Evolutionary conservation across 2,888 invertebrate genomes (phyloP), one percentile per base, ranked within the genome.

Genomic region (Drosophila vallismaia): DNA sequence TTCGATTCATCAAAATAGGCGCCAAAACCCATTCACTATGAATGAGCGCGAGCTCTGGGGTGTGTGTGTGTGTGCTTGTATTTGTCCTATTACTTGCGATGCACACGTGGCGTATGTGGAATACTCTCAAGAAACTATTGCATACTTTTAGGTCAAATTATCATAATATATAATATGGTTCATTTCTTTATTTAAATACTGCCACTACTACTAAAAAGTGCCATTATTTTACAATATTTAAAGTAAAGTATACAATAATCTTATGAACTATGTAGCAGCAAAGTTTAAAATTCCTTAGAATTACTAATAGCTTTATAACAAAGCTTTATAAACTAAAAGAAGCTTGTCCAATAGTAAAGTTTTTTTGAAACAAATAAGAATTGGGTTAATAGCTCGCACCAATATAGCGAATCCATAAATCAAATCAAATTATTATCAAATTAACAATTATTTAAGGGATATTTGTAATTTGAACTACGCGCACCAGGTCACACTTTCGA

Each of bases 1-100:
- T 67, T 45, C 56, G 58, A 74, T 75, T 77, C 71, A 79, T 79
- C 70, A 70, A 81, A 88, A 76, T 73, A 80, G 80, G 80, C 80
- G 83, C 88, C 86, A 86, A 83, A 83, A 76, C 83, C 68, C 73
- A 76, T 45, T 49, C 36, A 68, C 42, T 67, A 49, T 71, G 44
- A 58, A 49, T 49, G 72, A 31, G 40, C 40, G 24, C 36, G 38
- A 31, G 55, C n/a, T 19, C 19, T 2, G 19, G 19, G 7, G 24
- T 19, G 6, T 14, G 31, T 44, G 63, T 62, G 48, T 8, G 44
- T 38, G 48, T 52, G 24, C 24, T 10, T 29, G 28, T 29, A 19
- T 19, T 33, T 52, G 9, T 14, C 2, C 14, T 26, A 7, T 69
- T 53, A 7, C 19, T 7, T 45, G 49, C 10, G 29, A 33, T 51